Evolutionary conservation across 2,888 invertebrate genomes (phyloP).

Genomic region (Gymnocheta viridis): DNA sequence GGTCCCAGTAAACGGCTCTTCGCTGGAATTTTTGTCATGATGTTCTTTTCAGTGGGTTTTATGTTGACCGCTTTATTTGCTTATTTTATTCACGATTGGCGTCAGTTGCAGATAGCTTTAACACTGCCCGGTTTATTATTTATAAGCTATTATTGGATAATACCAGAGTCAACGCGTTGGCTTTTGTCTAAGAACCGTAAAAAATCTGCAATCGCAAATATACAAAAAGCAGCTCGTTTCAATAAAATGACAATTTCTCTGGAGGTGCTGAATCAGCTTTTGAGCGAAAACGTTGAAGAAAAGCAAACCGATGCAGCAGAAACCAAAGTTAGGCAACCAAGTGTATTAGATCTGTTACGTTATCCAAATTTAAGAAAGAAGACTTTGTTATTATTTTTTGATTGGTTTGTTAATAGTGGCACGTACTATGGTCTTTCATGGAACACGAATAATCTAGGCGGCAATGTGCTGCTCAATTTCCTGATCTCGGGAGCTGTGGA

Average conservation of each 20-base stretch:
- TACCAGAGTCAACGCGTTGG: slow-evolving; percentile 90
- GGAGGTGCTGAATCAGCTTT: slow-evolving; percentile 83
- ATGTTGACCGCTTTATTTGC: slow-evolving; percentile 87
- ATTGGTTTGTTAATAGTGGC: slow-evolving; percentile 90
- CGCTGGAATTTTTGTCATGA: slow-evolving; percentile 88
- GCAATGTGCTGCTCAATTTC: slow-evolving; percentile 88
- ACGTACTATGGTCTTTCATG: slow-evolving; percentile 91
- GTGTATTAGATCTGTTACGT: slow-evolving; percentile 85
- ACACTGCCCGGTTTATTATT: slow-evolving; percentile 87
- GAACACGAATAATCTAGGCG: slow-evolving; percentile 88
- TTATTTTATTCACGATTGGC: slow-evolving; percentile 87
- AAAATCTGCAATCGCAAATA: slow-evolving; percentile 85
- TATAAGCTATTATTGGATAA: slow-evolving; percentile 88
- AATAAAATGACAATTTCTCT: slow-evolving; percentile 85
- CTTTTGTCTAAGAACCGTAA: slow-evolving; percentile 85
- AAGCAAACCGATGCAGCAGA: slow-evolving; percentile 74
- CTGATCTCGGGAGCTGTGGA: slow-evolving; percentile 89
- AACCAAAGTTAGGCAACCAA: slow-evolving; percentile 62
- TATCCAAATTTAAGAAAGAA: slow-evolving; percentile 86
- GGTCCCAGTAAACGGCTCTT: slow-evolving; percentile 86
- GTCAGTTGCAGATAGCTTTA: slow-evolving; percentile 86
- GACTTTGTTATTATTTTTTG: slow-evolving; percentile 87
- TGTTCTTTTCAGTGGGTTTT: slow-evolving; percentile 89
- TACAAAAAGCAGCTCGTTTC: slow-evolving; percentile 85
- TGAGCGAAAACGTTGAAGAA: slow-evolving; percentile 81